phyloP scores from a whole-genome alignment of 1,140 invertebrate species.

The Pseudobourletiella spinata region DNA sequence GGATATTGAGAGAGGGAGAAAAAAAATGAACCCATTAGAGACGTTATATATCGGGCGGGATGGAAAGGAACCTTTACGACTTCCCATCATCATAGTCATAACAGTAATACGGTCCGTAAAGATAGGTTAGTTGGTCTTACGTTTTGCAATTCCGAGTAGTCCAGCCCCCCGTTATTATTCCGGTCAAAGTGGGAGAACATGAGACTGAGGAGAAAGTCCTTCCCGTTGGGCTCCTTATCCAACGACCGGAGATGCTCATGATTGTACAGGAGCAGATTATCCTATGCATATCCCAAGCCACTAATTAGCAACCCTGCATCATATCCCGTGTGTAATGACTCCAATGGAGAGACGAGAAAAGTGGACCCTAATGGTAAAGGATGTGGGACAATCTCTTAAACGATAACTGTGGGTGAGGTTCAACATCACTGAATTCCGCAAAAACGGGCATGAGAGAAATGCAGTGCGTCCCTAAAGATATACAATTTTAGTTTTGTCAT shows the following conservation, averaged over 20 bases:
- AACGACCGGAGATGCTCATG: constrained; percentile 48
- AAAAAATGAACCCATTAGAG: no score
- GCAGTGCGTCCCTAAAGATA: no score
- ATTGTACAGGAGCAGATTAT: constrained; percentile 63
- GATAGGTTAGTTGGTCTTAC: no score
- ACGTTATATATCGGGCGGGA: constrained; percentile 13
- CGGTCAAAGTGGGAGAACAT: constrained; percentile 71
- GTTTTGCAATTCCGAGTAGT: constrained; percentile 56
- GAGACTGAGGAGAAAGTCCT: constrained; percentile 62
- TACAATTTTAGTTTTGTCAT: no score
- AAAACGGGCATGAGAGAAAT: no score
- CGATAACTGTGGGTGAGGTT: constrained; percentile 5
- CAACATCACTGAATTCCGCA: no score
- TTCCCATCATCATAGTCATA: neutral
- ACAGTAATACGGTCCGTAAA: no score
- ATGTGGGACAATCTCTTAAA: neutral
- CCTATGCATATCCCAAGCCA: constrained; percentile 49
- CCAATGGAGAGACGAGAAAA: no score
- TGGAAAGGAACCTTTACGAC: neutral
- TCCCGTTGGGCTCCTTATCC: constrained; percentile 43
- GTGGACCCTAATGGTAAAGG: no score
- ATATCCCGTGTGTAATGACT: no score
- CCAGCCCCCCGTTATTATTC: constrained; percentile 59
- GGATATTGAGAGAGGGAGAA: constrained; percentile 1
- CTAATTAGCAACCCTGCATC: no score